Conservation (phyloP, 2,888 invertebrate species). For the Ischnura elegans region DNA sequence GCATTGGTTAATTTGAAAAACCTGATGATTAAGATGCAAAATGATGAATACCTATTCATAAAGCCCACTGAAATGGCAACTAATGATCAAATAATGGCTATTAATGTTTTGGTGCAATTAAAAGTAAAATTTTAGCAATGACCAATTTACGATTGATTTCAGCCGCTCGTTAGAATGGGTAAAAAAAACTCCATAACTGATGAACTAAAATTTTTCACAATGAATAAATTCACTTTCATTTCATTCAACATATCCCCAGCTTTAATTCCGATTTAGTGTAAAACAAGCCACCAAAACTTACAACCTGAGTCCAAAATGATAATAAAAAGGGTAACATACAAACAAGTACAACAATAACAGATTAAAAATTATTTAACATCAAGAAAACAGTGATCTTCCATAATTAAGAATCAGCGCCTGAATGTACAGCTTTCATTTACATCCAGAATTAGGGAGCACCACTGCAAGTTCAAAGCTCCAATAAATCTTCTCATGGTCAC, state of each 20-base stretch:
- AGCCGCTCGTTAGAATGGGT: no score
- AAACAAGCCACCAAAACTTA: neutral
- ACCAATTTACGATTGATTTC: no score
- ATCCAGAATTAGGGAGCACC: neutral
- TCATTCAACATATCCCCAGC: neutral
- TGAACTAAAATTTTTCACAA: no score
- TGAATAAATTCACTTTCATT: no score
- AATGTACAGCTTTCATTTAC: neutral
- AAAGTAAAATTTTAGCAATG: no score
- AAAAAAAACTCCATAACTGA: no score
- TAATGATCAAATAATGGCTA: no score
- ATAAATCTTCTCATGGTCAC: neutral
- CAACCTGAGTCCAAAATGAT: neutral
- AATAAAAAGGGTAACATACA: constrained; percentile 2
- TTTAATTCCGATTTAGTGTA: neutral
- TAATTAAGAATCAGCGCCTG: neutral
- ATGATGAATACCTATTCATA: no score
- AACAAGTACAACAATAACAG: constrained; percentile 18
- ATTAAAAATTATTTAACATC: neutral
- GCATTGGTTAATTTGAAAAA: no score
- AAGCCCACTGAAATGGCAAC: no score
- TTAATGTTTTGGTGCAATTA: no score
- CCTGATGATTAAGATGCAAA: no score
- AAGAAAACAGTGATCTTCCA: neutral
- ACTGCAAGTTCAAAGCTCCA: neutral